These are phyloP conservation scores for Drosophila sucinea DNA, from an alignment of 1,140 invertebrate species.

Conservation along the genomic window DNA sequence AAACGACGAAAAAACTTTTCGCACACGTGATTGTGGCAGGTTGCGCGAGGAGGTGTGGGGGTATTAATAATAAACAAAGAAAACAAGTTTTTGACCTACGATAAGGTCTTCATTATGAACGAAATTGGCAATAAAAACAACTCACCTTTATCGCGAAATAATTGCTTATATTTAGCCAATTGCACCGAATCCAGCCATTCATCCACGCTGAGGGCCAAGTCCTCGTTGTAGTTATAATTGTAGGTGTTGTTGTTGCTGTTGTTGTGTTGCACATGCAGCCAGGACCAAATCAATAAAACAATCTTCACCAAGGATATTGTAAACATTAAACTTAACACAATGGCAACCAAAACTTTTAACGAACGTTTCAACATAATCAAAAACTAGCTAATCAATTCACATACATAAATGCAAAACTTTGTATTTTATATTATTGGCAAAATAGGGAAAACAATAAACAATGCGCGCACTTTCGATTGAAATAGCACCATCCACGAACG, in stretches of 20 bases:
- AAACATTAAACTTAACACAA: slow-evolving; percentile 82
- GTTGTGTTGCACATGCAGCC: slow-evolving; percentile 40
- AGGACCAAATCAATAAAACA: slow-evolving; percentile 78
- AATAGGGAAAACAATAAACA: slow-evolving; percentile 36
- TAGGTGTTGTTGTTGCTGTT: slow-evolving; percentile 12
- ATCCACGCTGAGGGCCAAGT: slow-evolving; percentile 84
- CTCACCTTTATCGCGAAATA: slow-evolving; percentile 89
- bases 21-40: slow-evolving; percentile 3
- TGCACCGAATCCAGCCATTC: slow-evolving; percentile 89
- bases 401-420: not conserved
- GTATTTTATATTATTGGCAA: not conserved
- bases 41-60: not conserved
- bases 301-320: slow-evolving; percentile 79
- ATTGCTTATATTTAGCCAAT: slow-evolving; percentile 86
- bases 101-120: slow-evolving; percentile 10
- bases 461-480: slow-evolving; percentile 37
- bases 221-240: slow-evolving; percentile 11
- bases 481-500: not conserved
- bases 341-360: slow-evolving; percentile 70
- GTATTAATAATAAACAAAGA: slow-evolving; percentile 12
- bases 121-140: slow-evolving; percentile 5
- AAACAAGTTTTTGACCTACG: slow-evolving; percentile 17
- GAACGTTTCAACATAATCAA: slow-evolving; percentile 76
- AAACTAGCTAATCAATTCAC: not conserved
- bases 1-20: not conserved